Conservation (phyloP, 2,113 vertebrate species). For the Bubo scandiacus region DNA sequence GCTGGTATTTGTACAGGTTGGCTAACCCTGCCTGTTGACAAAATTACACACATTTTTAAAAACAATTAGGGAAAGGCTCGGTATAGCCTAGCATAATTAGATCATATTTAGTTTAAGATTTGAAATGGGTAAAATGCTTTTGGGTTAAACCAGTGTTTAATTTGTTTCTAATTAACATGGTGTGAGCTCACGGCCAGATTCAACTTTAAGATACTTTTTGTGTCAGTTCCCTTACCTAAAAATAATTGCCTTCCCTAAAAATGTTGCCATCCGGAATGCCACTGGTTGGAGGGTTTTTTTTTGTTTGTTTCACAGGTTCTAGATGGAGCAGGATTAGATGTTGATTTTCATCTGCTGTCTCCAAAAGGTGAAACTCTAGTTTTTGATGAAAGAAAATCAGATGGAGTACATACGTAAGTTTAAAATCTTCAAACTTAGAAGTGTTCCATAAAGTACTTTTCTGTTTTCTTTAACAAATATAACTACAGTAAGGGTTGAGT, state of each 20-base stretch:
- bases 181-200: background rate
- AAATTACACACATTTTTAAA: background rate
- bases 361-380: constrained; percentile 85
- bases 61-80: background rate
- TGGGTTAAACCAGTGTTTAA: background rate
- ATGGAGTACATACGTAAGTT: constrained; percentile 96
- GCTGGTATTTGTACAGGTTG: background rate
- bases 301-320: constrained; percentile 81
- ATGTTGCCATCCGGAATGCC: background rate
- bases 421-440: background rate
- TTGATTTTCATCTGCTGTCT: constrained; percentile 90
- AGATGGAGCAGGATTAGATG: constrained; percentile 91
- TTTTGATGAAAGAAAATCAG: constrained; percentile 91
- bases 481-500: background rate
- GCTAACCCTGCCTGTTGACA: background rate
- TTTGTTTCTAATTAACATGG: background rate
- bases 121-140: background rate
- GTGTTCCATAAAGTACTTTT: background rate
- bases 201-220: background rate
- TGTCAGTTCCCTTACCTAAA: background rate
- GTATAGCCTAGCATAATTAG: background rate
- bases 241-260: background rate
- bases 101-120: background rate
- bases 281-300: background rate
- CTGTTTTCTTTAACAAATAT: background rate